phyloP scores from a whole-genome alignment of 2,888 invertebrate species.

The Hypomecis atomaria region DNA sequence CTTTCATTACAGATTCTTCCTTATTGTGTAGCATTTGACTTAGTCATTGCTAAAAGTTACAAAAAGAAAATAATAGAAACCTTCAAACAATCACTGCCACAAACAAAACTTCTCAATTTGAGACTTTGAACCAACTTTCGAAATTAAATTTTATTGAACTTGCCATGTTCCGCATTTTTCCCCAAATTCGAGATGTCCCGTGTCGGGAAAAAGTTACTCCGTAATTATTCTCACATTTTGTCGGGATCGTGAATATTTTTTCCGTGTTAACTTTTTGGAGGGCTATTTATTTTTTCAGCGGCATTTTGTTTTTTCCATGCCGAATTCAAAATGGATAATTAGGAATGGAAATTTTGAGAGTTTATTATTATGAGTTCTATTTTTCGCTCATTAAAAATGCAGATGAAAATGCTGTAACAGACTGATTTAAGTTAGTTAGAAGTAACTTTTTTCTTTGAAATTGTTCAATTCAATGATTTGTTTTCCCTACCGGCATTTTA shows the following conservation, averaged over 20 bases:
- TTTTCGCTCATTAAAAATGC: too few species aligned
- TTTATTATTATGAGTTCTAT: background rate
- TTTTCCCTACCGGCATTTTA: too few species aligned
- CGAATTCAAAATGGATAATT: background rate
- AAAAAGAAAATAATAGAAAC: slow-evolving; percentile 5
- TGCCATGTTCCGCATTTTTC: slow-evolving; percentile 13
- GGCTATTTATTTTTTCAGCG: slow-evolving; percentile 2
- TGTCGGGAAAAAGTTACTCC: slow-evolving; percentile 13
- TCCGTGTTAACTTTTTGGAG: slow-evolving; percentile 7
- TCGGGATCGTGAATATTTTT: slow-evolving; percentile 15
- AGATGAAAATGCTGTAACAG: too few species aligned
- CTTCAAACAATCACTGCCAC: slow-evolving; percentile 10
- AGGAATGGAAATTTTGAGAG: too few species aligned
- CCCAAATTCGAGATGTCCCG: slow-evolving; percentile 2
- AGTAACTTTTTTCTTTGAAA: too few species aligned
- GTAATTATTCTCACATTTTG: slow-evolving; percentile 23
- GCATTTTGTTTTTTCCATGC: background rate
- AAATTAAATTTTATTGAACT: slow-evolving; percentile 19
- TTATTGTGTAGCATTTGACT: too few species aligned
- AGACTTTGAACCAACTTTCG: slow-evolving; percentile 7
- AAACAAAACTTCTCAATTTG: slow-evolving; percentile 13
- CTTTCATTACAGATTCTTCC: too few species aligned
- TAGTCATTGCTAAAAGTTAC: background rate
- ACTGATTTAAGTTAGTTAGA: too few species aligned
- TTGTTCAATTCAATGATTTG: too few species aligned